Base-by-base conservation (phyloP, 2,113 vertebrate genomes). In the Phylloscopus trochilus region DNA sequence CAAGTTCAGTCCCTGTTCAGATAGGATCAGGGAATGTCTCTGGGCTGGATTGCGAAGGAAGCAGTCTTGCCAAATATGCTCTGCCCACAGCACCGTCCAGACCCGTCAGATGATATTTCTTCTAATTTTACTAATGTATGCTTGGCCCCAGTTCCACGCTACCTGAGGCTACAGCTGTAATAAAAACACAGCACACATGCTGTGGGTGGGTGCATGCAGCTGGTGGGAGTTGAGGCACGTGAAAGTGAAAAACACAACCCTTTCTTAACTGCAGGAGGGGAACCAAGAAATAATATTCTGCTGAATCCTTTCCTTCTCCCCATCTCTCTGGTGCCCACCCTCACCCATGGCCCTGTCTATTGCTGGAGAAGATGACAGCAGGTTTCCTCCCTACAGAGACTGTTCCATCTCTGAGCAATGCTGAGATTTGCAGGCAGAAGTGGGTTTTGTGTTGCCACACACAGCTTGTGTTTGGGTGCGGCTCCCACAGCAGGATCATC, bases 121-220 rank as follows among this genome's bases (percentile, higher is more conserved):
- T 84, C 93, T 97, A 85, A 93, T 95, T 97, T 96, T 93, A 92
- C 94, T 97, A 97, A 96, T 96, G 93, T 95, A 92, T 96, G 88
- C 94, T 95, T 97, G 97, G 97, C 95, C 81, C 17, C 1, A 3
- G 9, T 95, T 96, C 94, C 66, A 58, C 0, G 26, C 67, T 96
- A 95, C 97, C 97, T 93, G 92, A 64, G 97, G 97, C 96, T 93
- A 97, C 70, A 91, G 94, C 86, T 0, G 21, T 96, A 95, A 96
- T 80, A 76, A 95, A 95, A 96, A 93, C 96, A 97, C 22, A 4
- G 91, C 83, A 84, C 78, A 83, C 37, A 89, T 87, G 70, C 78
- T 82, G 89, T 93, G 92, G 90, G 92, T 89, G 90, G 95, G 77
- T 90, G 73, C 83, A 10, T 80, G 84, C 93, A 92, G 90, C 86